Conservation (phyloP, 2,888 invertebrate species). For the Limnephilus auricula region DNA sequence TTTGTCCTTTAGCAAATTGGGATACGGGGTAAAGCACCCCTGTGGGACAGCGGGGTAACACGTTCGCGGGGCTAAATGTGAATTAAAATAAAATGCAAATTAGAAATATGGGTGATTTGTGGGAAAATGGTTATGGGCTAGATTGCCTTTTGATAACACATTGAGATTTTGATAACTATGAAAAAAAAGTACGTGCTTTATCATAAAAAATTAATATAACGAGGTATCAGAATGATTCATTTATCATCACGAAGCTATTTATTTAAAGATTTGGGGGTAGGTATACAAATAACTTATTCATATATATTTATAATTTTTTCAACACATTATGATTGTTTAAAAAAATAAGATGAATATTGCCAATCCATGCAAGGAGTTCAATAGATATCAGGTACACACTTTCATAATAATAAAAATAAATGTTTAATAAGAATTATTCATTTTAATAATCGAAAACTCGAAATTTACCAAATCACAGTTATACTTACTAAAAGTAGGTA, state of each 20-base stretch:
- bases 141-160: not conserved
- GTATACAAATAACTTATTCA: not conserved
- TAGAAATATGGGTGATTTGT: not conserved
- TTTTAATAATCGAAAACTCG: too few species aligned
- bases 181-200: not conserved
- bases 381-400: too few species aligned
- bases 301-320: too few species aligned
- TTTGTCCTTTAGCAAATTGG: conserved; percentile 9
- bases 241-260: not conserved
- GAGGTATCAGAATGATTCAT: not conserved
- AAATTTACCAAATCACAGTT: too few species aligned
- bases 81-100: conserved; percentile 2
- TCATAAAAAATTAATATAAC: not conserved
- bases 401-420: too few species aligned
- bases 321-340: too few species aligned
- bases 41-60: conserved; percentile 38
- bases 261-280: not conserved
- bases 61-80: conserved; percentile 31
- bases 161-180: not conserved
- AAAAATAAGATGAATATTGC: too few species aligned
- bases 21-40: conserved; percentile 29
- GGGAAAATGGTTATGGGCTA: not conserved
- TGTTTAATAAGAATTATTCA: too few species aligned
- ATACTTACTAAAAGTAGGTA: too few species aligned
- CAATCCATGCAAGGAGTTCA: too few species aligned